These are phyloP conservation scores for Magallana angulata DNA, from an alignment of 1,140 invertebrate genomes.

Conservation along the genomic window DNA sequence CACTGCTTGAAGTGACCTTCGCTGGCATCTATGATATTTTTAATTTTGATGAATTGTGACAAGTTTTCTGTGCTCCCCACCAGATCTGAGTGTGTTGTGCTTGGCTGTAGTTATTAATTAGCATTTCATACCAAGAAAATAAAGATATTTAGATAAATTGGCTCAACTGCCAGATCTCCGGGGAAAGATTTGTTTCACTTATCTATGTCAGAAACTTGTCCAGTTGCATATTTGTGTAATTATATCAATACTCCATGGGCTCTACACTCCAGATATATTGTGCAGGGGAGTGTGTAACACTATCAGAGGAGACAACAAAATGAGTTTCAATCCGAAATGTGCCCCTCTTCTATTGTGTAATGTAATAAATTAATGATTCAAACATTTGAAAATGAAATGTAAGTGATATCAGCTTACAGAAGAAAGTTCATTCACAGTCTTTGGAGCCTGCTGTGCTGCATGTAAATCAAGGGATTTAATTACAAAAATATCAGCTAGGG, in stretches of 20 bases:
- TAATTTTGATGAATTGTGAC: slow-evolving; percentile 43
- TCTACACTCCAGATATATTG: neutral
- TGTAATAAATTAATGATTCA: slow-evolving; percentile 33
- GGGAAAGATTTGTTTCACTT: slow-evolving; percentile 40
- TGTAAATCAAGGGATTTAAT: slow-evolving; percentile 29
- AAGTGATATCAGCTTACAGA: slow-evolving; percentile 27
- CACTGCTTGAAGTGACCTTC: slow-evolving; percentile 11
- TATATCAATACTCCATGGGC: slow-evolving; percentile 25
- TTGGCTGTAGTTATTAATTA: slow-evolving; percentile 42
- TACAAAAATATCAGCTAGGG: slow-evolving; percentile 30
- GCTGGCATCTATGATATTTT: slow-evolving; percentile 27
- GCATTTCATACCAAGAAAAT: slow-evolving; percentile 44
- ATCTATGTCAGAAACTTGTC: slow-evolving; percentile 25
- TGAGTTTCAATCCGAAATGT: neutral
- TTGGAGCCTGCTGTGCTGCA: slow-evolving; percentile 3
- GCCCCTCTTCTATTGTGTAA: slow-evolving; percentile 24
- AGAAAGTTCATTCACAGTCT: neutral
- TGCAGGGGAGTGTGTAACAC: neutral
- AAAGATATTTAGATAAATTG: slow-evolving; percentile 43
- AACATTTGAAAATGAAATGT: slow-evolving; percentile 34
- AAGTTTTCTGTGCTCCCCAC: slow-evolving; percentile 17
- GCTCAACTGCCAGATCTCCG: slow-evolving; percentile 33
- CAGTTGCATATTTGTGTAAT: slow-evolving; percentile 39
- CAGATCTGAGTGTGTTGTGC: neutral
- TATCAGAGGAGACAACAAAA: neutral